Base-by-base conservation (phyloP, 2,797 vertebrate genomes). In the Mastacembelus armatus region DNA sequence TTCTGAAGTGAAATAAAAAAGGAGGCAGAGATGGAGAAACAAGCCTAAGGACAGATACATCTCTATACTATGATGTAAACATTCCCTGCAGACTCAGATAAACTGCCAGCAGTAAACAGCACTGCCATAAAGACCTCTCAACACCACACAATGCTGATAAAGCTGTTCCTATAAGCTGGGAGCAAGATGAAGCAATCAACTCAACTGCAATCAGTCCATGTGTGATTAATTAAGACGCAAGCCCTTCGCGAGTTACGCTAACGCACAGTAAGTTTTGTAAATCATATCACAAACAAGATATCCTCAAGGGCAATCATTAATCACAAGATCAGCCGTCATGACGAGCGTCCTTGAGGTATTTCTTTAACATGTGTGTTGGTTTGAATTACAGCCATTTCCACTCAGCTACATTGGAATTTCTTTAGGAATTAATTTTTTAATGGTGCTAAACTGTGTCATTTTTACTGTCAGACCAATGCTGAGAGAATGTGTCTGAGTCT, bases 251-350 rank as follows among this genome's bases (percentile, higher is more conserved):
- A 47, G 74, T 72, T 62, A 15, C 47, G 51, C 52, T 66, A 69
- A 84, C 67, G 72, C 62, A 68, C 77, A 11, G 43, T 15, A 50
- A 43, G 59, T 74, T 82, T 59, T 62, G 71, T 79, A 77, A 84
- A 91, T 84, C 82, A 87, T 76, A 84, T 72, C 74, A 54, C 67
- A 88, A 89, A 92, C 85, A 85, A 86, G 83, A 49, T 32, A 5
- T 85, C 85, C 78, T 87, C 74, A 88, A 89, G 85, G 88, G 85
- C 78, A 38, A 42, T 16, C 78, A 83, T 89, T 89, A 86, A 90
- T 91, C 89, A 82, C 14, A 3, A 22, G 35, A 88, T 89, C 78
- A 81, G 77, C 51, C 63, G 48, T 79, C 67, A 54, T 73, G 66
- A 79, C 55, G 21, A 40, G 43, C 43, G 70, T 83, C 90, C 87